Percentiles rank a stretch among this genome's conserved stretches.
Conservation (phyloP, 2,888 invertebrate species). For the Perdita meconis region DNA sequence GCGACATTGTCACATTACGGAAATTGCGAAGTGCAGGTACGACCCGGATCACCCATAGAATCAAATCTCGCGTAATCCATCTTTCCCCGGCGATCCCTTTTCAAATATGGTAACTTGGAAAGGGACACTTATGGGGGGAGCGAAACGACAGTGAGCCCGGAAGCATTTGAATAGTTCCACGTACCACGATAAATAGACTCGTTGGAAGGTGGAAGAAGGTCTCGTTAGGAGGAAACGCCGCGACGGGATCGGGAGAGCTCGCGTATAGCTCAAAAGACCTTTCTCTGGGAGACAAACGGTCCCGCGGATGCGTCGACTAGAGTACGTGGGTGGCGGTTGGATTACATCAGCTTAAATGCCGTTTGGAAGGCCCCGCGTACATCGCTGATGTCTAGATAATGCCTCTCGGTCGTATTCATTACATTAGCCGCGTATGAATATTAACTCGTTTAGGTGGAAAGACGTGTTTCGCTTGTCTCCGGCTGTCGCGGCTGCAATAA, state of each 20-base stretch:
- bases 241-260: slow-evolving; percentile 3
- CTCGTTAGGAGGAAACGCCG: slow-evolving; percentile 18
- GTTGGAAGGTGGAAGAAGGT: slow-evolving; percentile 6
- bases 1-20: slow-evolving; percentile 19
- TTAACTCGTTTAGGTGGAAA: slow-evolving; percentile 50
- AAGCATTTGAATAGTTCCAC: slow-evolving; percentile 1
- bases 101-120: slow-evolving; percentile 25
- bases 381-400: slow-evolving; percentile 38
- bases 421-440: slow-evolving; percentile 46
- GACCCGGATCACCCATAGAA: slow-evolving; percentile 15
- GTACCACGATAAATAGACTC: slow-evolving; percentile 24
- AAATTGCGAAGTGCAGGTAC: slow-evolving; percentile 32
- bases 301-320: slow-evolving; percentile 3
- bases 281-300: slow-evolving; percentile 29
- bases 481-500: slow-evolving; percentile 28
- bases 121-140: slow-evolving; percentile 1
- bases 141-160: too few relatives aligned
- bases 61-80: slow-evolving; percentile 25
- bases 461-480: slow-evolving; percentile 48
- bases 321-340: slow-evolving; percentile 32
- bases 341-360: slow-evolving; percentile 53
- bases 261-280: not conserved
- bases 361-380: slow-evolving; percentile 38
- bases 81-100: not conserved
- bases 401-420: slow-evolving; percentile 36